Conservation (phyloP, 2,113 vertebrate genomes). For the Cercocebus atys region DNA sequence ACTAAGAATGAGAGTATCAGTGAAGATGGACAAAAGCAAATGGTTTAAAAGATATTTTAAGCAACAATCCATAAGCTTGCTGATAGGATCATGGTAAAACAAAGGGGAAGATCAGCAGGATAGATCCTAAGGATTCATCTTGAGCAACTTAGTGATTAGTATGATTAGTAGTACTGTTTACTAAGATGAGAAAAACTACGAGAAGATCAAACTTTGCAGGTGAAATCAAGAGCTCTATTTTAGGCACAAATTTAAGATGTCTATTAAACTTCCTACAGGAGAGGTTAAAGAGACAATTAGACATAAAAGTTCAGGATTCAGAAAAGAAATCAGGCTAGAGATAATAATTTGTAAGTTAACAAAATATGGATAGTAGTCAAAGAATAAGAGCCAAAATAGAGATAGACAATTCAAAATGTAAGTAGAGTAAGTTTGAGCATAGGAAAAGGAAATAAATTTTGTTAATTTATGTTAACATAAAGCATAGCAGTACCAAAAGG, state of each 20-base stretch:
- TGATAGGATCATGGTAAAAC: background rate
- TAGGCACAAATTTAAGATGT: background rate
- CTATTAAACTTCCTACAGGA: background rate
- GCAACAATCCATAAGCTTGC: background rate
- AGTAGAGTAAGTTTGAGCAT: background rate
- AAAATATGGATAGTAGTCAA: background rate
- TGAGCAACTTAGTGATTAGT: background rate
- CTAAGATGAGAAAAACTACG: background rate
- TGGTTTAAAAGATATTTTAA: background rate
- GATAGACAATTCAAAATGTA: background rate
- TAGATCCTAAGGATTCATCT: background rate
- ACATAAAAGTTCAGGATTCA: background rate
- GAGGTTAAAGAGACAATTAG: background rate
- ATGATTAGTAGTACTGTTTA: background rate
- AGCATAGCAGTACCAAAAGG: background rate
- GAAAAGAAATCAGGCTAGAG: background rate
- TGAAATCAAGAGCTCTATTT: background rate
- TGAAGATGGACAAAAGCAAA: background rate
- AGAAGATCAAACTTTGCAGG: background rate
- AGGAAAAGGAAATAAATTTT: background rate
- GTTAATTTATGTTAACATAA: background rate
- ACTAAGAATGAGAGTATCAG: background rate
- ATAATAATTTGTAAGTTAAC: background rate
- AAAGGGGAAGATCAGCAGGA: background rate
- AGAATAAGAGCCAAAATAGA: background rate